Evolutionary conservation across 1,140 invertebrate species (phyloP), one percentile per base, ranked within the genome.

Genomic region (Nasonia vitripennis): DNA sequence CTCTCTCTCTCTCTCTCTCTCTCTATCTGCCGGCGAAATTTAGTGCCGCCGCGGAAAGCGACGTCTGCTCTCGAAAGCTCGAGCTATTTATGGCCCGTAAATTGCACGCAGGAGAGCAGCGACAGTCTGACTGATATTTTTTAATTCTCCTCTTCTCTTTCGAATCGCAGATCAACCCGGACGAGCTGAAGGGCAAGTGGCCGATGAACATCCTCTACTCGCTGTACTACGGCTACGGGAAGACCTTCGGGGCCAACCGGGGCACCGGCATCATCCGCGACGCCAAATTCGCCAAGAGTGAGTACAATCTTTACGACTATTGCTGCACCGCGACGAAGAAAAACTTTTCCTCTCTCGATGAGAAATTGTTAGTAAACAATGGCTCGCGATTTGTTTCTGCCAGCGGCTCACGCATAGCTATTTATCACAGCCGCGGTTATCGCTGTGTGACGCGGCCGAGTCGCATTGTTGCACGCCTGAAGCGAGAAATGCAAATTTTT

Each of bases 201-300:
- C 96, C 96, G 2, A 96, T 96, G 94, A 96, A 96, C 0, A 94
- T 95, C 31, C 91, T 96, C 0, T 96, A 96, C 88, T 96, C 96
- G 0, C 91, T 96, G 23, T 96, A 96, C 88, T 96, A 96, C 89
- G 96, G 96, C 91, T 96, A 96, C 87, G 96, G 95, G 84, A 96
- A 96, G 88, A 91, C 95, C 14, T 96, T 95, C 88, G 96, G 96
- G 2, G 95, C 96, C 90, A 96, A 95, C 1, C 94, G 95, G 68
- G 95, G 95, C 75, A 95, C 95, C 4, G 96, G 95, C 62, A 96
- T 96, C 91, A 96, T 96, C 89, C 95, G 96, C 87, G 96, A 96
- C 89, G 95, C 95, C 0, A 94, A 94, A 6, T 95, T 94, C 41
- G 95, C 95, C 11, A 96, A 96, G 92, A 96, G 91, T 92, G 87